Base-by-base conservation (phyloP, 2,113 vertebrate species). In the Anser brachyrhynchus region DNA sequence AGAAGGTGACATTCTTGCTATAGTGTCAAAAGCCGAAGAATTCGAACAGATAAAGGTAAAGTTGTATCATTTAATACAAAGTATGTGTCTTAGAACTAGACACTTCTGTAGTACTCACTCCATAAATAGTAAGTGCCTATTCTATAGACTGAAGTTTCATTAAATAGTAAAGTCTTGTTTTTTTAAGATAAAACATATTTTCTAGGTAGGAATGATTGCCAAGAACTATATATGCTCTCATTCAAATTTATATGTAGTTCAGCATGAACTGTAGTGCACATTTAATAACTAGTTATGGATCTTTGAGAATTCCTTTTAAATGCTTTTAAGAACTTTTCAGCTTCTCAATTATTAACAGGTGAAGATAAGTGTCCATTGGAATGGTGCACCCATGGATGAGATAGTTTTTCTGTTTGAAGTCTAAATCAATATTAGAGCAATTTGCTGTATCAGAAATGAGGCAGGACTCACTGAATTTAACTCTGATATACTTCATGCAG, bases 11-110 rank as follows among this genome's bases (percentile, higher is more conserved):
- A 99, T 99, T 96, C 97, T 99, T 96, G 98, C 98, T 67, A 99
- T 99, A 59, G 99, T 99, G 21, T 99, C 99, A 72, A 99, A 99
- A 98, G 99, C 99, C 21, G 99, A 99, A 97, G 99, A 99, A 97
- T 99, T 99, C 92, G 99, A 99, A 54, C 99, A 99, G 96, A 98
- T 99, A 49, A 99, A 99, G 99, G 99, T 99, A 98, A 98, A 98
- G 90, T 92, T 72, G 31, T 65, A 46, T 72, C 20, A 23, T 62
- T 71, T 73, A 41, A 33, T 58, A 44, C 31, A 46, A 80, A 76
- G 10, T 72, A 18, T 31, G 13, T 55, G 6, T 61, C 51, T 84
- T 84, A 29, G 43, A 88, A 75, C 35, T 81, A 69, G 39, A 62
- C 10, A 23, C 10, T 86, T 86, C 25, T 54, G 6, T 90, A 58